phyloP scores from a whole-genome alignment of 2,113 vertebrate genomes.

The Alces alces region DNA sequence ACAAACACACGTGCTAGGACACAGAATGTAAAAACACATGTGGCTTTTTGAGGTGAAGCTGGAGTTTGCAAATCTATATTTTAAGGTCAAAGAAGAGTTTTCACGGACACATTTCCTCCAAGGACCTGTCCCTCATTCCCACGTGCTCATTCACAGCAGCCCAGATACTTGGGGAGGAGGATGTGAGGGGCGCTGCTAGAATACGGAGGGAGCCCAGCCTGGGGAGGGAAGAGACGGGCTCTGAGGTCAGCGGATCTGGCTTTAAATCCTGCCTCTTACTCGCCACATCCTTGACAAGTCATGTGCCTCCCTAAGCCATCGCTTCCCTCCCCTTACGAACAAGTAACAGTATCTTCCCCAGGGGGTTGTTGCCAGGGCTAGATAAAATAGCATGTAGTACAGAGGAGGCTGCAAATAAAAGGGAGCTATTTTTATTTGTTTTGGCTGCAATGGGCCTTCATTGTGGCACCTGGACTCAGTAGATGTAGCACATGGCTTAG shows the following conservation, averaged over 20 bases:
- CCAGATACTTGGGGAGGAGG: background rate
- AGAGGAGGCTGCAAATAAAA: background rate
- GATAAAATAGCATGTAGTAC: background rate
- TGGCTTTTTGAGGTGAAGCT: background rate
- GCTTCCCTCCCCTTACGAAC: background rate
- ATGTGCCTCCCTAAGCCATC: background rate
- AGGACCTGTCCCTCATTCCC: background rate
- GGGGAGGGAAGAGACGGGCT: background rate
- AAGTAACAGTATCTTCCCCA: background rate
- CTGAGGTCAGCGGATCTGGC: background rate
- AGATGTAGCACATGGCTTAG: background rate
- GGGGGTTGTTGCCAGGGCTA: background rate
- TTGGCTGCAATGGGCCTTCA: background rate
- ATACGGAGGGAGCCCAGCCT: too few relatives aligned
- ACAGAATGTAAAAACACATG: background rate
- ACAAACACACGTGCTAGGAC: background rate
- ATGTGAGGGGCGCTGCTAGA: background rate
- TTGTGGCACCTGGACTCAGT: background rate
- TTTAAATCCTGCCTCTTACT: background rate
- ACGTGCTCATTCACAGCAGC: background rate
- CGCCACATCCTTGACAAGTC: background rate
- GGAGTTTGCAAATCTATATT: background rate
- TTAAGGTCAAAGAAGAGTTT: background rate
- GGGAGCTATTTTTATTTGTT: background rate
- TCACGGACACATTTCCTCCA: background rate